phyloP scores from a whole-genome alignment of 1,140 invertebrate genomes.

The Atopsyche davidsoni region DNA sequence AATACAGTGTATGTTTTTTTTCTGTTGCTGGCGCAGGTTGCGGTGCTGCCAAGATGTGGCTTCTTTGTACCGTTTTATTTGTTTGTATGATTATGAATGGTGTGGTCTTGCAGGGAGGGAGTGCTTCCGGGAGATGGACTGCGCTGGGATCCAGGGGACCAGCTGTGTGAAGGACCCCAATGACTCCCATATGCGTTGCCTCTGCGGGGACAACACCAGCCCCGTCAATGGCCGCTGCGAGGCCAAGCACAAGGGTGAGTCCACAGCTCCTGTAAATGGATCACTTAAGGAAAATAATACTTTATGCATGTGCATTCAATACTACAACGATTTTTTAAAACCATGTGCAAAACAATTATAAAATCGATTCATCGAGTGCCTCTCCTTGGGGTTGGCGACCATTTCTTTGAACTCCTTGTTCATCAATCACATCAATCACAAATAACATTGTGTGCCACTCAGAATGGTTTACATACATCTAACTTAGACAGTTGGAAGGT shows the following conservation, averaged over 20 bases:
- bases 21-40: too few species aligned
- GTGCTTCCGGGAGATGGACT: slow-evolving; percentile 55
- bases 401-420: slow-evolving; percentile 57
- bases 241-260: slow-evolving; percentile 34
- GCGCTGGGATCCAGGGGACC: slow-evolving; percentile 55
- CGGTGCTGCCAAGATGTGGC: too few species aligned
- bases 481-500: slow-evolving; percentile 51
- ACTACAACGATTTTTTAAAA: too few species aligned
- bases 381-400: too few species aligned
- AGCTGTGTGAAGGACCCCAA: slow-evolving; percentile 57
- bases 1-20: background rate
- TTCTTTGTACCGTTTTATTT: background rate
- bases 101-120: slow-evolving; percentile 55
- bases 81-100: slow-evolving; percentile 29
- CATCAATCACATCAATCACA: slow-evolving; percentile 65
- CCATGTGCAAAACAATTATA: too few species aligned
- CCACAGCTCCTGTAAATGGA: too few species aligned
- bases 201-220: slow-evolving; percentile 59
- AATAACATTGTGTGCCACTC: slow-evolving; percentile 64
- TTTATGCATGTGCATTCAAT: too few species aligned
- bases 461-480: slow-evolving; percentile 60
- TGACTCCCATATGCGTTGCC: slow-evolving; percentile 54
- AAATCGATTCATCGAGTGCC: too few species aligned
- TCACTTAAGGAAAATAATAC: too few species aligned
- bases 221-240: slow-evolving; percentile 58